Base-by-base conservation (phyloP, 2,797 vertebrate genomes). In the Chelidonichthys spinosus region DNA sequence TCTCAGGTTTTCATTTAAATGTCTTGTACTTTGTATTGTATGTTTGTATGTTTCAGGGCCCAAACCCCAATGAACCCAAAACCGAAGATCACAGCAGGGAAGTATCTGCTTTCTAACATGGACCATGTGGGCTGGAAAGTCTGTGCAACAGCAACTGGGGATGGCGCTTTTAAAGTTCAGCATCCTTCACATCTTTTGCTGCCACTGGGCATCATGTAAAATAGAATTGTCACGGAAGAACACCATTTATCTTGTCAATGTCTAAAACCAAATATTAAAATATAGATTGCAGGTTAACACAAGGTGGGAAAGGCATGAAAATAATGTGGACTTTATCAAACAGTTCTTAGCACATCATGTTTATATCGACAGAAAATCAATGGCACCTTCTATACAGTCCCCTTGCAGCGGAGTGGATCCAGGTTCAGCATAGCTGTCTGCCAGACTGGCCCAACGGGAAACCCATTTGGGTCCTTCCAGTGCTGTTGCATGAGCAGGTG, bases 371-470 rank as follows among this genome's bases (percentile, higher is more conserved):
- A 33, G 18, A 52, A 53, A 49, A n/a, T 15, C 18, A 25, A 33
- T 13, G 3, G 52, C 32, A 79, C 94, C 94, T 65, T 95, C 94
- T 5, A 86, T 55, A 81, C 78, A 40, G 50, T 91, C 85, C 37
- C 81, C 93, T 35, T 93, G 93, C 49, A 92, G 91, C 40, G 92
- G 86, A 42, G 79, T 86, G 18, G 91, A 87, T 25, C 93, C 95
- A 1, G 95, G 89, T 11, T 96, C 96, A 0, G 93, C 92, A 65
- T 96, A 97, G 89, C 95, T 93, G 85, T 98, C 97, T 0, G 97
- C 97, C 76, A 99, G 94, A 85, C 98, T 98, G 0, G 98, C 96
- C 98, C 98, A 99, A 25, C 96, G 94, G 11, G 98, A 99, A 52
- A 96, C 96, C 98, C 98, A 99, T 84, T 96, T 97, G 36, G 97